phyloP scores from a whole-genome alignment of 2,888 invertebrate genomes.

The Lampropteryx suffumata region DNA sequence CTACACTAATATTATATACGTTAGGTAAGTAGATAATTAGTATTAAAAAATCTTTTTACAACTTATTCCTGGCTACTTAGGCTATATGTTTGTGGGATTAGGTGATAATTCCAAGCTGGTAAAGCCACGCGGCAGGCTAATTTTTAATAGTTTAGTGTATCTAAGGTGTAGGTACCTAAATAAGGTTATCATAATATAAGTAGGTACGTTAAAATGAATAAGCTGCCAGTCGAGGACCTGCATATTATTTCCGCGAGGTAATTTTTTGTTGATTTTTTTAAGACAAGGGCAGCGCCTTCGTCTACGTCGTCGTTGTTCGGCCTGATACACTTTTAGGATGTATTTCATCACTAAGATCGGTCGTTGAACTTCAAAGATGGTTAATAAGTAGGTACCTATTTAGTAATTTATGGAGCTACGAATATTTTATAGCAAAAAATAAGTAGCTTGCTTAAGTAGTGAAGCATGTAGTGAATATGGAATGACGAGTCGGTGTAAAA shows the following conservation, averaged over 20 bases:
- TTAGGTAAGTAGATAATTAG: too few relatives aligned
- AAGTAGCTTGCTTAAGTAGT: too few relatives aligned
- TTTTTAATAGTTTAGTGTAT: too few relatives aligned
- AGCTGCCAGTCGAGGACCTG: constrained; percentile 56
- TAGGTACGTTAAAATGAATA: constrained; percentile 40
- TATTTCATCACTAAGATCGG: constrained; percentile 67
- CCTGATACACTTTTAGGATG: constrained; percentile 65
- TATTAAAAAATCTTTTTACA: constrained; percentile 12
- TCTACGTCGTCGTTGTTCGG: constrained; percentile 5
- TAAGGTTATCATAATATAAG: constrained; percentile 19
- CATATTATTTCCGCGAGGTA: constrained; percentile 54
- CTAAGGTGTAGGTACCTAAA: constrained; percentile 12
- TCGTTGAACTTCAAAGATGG: constrained; percentile 60
- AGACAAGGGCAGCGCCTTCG: constrained; percentile 58
- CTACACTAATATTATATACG: too few relatives aligned
- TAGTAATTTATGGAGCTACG: constrained; percentile 23
- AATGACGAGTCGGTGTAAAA: too few relatives aligned
- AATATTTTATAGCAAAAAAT: constrained; percentile 17
- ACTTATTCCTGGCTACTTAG: too few relatives aligned
- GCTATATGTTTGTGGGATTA: too few relatives aligned
- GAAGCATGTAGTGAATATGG: too few relatives aligned
- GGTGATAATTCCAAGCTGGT: too few relatives aligned
- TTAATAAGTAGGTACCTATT: constrained; percentile 25
- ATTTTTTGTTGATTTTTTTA: constrained; percentile 45
- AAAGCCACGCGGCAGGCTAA: too few relatives aligned